These are phyloP conservation scores for Rhinophrynus dorsalis DNA, from an alignment of 2,797 vertebrate genomes.

Conservation along the genomic window DNA sequence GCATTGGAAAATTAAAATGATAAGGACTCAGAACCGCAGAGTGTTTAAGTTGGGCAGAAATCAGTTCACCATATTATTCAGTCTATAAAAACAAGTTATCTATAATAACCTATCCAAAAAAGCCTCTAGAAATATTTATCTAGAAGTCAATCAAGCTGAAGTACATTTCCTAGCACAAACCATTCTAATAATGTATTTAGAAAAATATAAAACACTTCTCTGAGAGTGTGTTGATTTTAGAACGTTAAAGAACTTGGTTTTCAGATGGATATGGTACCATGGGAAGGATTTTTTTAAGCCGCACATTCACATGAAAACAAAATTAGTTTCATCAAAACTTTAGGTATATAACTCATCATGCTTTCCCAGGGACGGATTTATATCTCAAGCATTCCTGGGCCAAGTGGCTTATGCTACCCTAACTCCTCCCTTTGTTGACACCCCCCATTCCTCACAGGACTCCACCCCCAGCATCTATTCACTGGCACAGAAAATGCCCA, in stretches of 20 bases:
- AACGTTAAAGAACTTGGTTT: neutral
- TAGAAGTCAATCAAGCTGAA: conserved; percentile 10
- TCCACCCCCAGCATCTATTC: too few relatives aligned
- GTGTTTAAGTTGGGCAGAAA: conserved; percentile 30
- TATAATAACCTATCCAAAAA: conserved; percentile 21
- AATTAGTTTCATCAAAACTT: neutral
- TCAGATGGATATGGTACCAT: neutral
- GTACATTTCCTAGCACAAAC: neutral
- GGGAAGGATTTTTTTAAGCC: neutral
- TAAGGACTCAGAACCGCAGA: neutral
- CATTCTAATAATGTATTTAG: conserved; percentile 1
- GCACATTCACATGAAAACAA: neutral
- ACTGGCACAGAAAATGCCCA: too few relatives aligned
- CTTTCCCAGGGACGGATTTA: too few relatives aligned
- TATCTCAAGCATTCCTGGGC: too few relatives aligned
- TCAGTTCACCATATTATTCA: too few relatives aligned
- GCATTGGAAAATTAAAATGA: neutral
- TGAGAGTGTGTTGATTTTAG: neutral
- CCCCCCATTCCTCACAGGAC: too few relatives aligned
- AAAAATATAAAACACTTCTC: neutral
- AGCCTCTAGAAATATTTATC: conserved; percentile 27
- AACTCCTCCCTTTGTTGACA: too few relatives aligned
- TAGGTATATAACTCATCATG: neutral
- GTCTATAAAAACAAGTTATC: too few relatives aligned
- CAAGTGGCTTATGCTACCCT: too few relatives aligned